Base-by-base conservation (phyloP, 2,113 vertebrate genomes). In the Ochotona princeps region DNA sequence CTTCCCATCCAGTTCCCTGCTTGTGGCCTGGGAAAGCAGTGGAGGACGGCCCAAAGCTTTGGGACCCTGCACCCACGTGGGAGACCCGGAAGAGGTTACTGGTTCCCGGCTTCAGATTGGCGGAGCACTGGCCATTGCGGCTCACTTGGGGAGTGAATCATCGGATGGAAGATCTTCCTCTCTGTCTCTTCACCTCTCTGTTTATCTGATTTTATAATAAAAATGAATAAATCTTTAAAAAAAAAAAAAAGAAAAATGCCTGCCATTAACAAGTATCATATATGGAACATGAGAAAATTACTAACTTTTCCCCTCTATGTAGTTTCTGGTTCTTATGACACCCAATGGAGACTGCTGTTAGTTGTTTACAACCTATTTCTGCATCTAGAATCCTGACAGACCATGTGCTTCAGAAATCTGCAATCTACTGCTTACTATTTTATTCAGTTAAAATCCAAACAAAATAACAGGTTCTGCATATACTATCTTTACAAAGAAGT, bases 381-480 rank as follows among this genome's bases (percentile, higher is more conserved):
- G 7, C 14, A 66, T 51, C 10, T 81, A 35, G 72, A 32, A 74
- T 70, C 1, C 44, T 91, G 73, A 4, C 74, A 81, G 54, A 93
- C 9, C 8, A 70, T 21, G 66, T 86, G 25, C 60, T 82, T 79
- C 51, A 91, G 76, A 69, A 78, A 11, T 70, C 13, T 47, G n/a
- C 51, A 87, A 74, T 85, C 20, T 61, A 81, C 14, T 32, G 20
- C 8, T n/a, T 70, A 80, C 5, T n/a, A 65, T 74, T 90, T 92
- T 67, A 81, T 82, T 78, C 49, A 79, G 25, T 63, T 93, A 67
- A 38, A 95, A 84, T 76, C 26, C 21, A 81, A 72, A 87, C 7
- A 81, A 35, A 66, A 13, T 35, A 15, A 80, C 7, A 79, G 21
- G 66, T 60, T 93, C 86, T 87, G 38, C 38, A 87, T 86, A 95